Base-by-base conservation (phyloP, 2,888 invertebrate species). In the Ophioninae sp. region DNA sequence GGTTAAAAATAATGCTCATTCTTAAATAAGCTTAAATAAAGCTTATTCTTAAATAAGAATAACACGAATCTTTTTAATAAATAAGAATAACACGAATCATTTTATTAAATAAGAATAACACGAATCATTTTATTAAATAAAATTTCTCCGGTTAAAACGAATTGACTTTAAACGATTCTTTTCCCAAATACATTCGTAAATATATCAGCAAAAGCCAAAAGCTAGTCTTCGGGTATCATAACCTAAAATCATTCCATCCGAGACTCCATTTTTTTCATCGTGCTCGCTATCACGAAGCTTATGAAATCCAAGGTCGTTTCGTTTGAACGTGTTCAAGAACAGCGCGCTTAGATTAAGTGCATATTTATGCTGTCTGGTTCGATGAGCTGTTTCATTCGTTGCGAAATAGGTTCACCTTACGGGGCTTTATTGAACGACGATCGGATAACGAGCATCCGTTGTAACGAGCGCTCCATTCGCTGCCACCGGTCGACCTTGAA, bases 401-500 rank as follows among this genome's bases (percentile, higher is more conserved):
- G 72, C 41, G 39, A 72, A 79, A 65, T 65, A 22, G 56, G 41
- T 72, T 51, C 22, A 59, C 23, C 30, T 51, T 77, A 68, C 59
- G 20, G 9, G 51, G 13, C 51, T 17, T 61, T 68, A 65, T 44
- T 72, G 17, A n/a, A 51, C 23, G 72, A 37, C 41, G 72, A 79
- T 65, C 79, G 64, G 63, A 72, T 68, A 75, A 37, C 20, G 56
- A 30, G 79, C 71, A 44, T 79, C 22, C 41, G 65, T 61, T 69
- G 22, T 51, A 71, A 59, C 79, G 6, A 64, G 56, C 71, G 71
- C 58, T 22, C 51, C 17, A 23, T 39, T 65, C 58, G 64, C 72
- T 79, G 72, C 56, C 51, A 79, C 79, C 79, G 71, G 79, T 79
- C 41, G 79, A 79, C 79, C 79, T 79, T 41, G 79, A n/a, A 17